These are phyloP conservation scores for Pyrrhura leucotis DNA, from an alignment of 2,797 vertebrate genomes.

Conservation along the genomic window DNA sequence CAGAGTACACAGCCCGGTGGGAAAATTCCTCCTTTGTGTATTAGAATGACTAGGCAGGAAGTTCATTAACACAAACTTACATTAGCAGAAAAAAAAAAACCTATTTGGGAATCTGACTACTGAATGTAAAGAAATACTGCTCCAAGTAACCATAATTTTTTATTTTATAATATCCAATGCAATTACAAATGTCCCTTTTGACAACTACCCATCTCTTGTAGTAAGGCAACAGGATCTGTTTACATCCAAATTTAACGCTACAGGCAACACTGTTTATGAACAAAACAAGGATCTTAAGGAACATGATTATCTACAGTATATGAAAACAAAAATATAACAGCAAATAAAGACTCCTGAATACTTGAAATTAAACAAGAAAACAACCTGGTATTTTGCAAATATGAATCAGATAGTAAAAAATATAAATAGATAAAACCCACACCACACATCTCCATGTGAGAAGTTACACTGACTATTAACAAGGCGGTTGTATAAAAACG, in stretches of 20 bases:
- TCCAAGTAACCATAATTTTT: not conserved
- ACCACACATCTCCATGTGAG: not conserved
- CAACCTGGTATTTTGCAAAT: not conserved
- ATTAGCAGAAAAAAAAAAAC: not conserved
- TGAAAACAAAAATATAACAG: slow-evolving; percentile 24
- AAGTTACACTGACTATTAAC: not conserved
- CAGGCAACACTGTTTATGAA: not conserved
- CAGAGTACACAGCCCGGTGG: not conserved
- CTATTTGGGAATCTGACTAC: not conserved
- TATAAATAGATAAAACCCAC: not conserved
- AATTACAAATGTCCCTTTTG: not conserved
- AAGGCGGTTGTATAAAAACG: not conserved
- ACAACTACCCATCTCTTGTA: not conserved
- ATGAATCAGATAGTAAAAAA: not conserved
- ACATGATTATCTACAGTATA: not conserved
- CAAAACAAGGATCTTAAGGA: slow-evolving; percentile 2
- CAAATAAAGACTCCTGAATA: not conserved
- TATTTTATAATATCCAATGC: not conserved
- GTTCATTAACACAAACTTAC: slow-evolving; percentile 39
- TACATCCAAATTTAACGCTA: not conserved
- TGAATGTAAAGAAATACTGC: not conserved
- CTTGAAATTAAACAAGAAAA: not conserved
- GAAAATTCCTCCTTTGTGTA: not conserved
- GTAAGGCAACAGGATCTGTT: not conserved
- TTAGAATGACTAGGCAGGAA: slow-evolving; percentile 10